phyloP scores from a whole-genome alignment of 2,888 invertebrate genomes.

The Allacma fusca region DNA sequence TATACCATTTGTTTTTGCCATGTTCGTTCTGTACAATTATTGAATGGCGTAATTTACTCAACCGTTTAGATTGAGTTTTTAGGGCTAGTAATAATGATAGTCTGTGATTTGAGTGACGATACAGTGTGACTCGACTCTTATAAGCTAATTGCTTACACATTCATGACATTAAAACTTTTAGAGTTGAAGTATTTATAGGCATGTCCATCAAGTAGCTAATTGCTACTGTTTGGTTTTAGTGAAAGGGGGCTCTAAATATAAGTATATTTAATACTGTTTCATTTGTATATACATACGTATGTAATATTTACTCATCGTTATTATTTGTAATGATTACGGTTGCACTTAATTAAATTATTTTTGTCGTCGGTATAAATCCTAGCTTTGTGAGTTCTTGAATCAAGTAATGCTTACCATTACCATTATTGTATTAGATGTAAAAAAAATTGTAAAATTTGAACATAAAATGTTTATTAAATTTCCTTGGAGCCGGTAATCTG shows the following conservation, averaged over 20 bases:
- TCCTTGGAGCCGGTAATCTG: neutral
- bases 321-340: neutral
- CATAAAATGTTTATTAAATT: neutral
- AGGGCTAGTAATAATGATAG: slow-evolving; percentile 38
- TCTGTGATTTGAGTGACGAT: slow-evolving; percentile 39
- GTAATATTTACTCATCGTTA: too few relatives aligned
- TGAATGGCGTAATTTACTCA: slow-evolving; percentile 5
- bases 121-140: slow-evolving; percentile 24
- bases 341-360: neutral
- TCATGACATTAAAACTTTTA: slow-evolving; percentile 1
- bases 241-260: neutral
- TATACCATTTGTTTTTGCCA: neutral
- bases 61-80: neutral
- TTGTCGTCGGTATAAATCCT: slow-evolving; percentile 1
- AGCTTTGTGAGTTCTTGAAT: neutral
- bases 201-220: neutral
- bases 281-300: too few relatives aligned
- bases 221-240: neutral
- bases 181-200: neutral
- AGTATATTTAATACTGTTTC: too few relatives aligned
- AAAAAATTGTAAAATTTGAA: neutral
- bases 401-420: neutral
- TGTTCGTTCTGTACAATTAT: neutral
- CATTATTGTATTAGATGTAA: neutral
- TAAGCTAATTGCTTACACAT: slow-evolving; percentile 26